A percentile compares a stretch with the other conserved stretches of the same genome.
Evolutionary conservation across 2,113 vertebrate species (phyloP).

Genomic region (Eptatretus burgeri): DNA sequence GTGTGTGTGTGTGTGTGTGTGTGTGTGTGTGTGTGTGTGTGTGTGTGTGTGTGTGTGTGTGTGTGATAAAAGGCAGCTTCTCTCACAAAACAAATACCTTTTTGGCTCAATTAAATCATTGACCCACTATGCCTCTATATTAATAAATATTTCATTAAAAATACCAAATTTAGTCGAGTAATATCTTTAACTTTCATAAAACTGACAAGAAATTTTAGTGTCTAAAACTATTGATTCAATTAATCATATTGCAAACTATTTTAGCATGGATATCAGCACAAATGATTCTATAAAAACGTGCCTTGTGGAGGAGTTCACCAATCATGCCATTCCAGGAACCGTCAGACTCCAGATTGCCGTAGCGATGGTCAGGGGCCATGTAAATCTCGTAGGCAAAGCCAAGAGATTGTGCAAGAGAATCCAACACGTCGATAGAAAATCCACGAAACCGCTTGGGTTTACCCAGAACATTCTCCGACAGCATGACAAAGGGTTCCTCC

Average conservation of each 20-base stretch:
- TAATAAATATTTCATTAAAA: no score
- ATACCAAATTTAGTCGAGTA: not conserved
- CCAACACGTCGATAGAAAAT: conserved; percentile 77
- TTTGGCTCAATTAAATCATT: no score
- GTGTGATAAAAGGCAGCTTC: no score
- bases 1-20: no score
- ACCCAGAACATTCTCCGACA: conserved; percentile 85
- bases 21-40: no score
- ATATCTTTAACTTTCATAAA: not conserved
- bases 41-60: no score
- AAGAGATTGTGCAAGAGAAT: conserved; percentile 68
- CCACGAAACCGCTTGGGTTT: conserved; percentile 96
- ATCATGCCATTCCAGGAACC: conserved; percentile 85
- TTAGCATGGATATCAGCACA: no score
- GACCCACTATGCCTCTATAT: no score
- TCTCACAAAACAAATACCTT: no score
- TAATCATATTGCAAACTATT: no score
- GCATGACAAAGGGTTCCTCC: conserved; percentile 98
- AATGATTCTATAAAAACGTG: conserved; percentile 15
- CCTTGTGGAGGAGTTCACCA: conserved; percentile 81
- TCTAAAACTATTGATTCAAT: not conserved
- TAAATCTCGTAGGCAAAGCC: conserved; percentile 97
- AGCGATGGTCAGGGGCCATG: conserved; percentile 73
- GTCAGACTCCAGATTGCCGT: conserved; percentile 59
- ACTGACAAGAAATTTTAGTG: not conserved